Evolutionary conservation across 2,797 vertebrate species (phyloP).

Genomic region (Sandelia bainsii): DNA sequence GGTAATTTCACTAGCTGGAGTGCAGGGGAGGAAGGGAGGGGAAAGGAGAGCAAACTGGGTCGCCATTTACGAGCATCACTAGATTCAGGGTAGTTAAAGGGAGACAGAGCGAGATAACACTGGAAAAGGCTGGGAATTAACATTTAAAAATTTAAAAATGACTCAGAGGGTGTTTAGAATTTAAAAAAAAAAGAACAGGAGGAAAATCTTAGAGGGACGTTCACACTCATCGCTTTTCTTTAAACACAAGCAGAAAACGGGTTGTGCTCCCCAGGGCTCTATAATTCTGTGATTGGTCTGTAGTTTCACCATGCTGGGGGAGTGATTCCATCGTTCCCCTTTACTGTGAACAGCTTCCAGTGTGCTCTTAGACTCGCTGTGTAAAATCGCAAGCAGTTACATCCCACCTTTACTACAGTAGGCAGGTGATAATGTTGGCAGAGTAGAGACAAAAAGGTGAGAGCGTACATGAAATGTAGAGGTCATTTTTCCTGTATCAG

Average conservation of each 20-base stretch:
- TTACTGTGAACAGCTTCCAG: conserved; percentile 64
- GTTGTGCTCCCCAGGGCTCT: conserved; percentile 58
- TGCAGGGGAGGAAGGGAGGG: conserved; percentile 28
- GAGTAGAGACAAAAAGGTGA: conserved; percentile 69
- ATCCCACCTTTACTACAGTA: conserved; percentile 68
- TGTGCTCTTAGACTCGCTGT: conserved; percentile 61
- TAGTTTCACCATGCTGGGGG: conserved; percentile 65
- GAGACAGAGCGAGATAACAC: conserved; percentile 28
- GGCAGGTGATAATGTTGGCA: conserved; percentile 71
- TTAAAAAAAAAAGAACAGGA: conserved; percentile 16
- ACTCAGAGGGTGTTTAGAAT: conserved; percentile 30
- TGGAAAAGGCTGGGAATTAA: conserved; percentile 16
- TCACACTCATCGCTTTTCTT: conserved; percentile 23
- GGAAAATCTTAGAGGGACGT: not conserved
- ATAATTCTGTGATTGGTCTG: conserved; percentile 73
- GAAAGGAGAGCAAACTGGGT: conserved; percentile 67
- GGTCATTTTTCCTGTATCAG: conserved; percentile 72
- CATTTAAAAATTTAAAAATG: not conserved
- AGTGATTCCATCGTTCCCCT: conserved; percentile 60
- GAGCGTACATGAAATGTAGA: conserved; percentile 63
- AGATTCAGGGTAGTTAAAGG: conserved; percentile 66
- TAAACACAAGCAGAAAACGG: conserved; percentile 55
- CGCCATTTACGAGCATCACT: conserved; percentile 75
- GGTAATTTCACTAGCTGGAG: conserved; percentile 80
- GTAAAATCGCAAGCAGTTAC: conserved; percentile 79